These are phyloP conservation scores for Scomber scombrus DNA, from an alignment of 2,113 vertebrate species.

Conservation along the genomic window DNA sequence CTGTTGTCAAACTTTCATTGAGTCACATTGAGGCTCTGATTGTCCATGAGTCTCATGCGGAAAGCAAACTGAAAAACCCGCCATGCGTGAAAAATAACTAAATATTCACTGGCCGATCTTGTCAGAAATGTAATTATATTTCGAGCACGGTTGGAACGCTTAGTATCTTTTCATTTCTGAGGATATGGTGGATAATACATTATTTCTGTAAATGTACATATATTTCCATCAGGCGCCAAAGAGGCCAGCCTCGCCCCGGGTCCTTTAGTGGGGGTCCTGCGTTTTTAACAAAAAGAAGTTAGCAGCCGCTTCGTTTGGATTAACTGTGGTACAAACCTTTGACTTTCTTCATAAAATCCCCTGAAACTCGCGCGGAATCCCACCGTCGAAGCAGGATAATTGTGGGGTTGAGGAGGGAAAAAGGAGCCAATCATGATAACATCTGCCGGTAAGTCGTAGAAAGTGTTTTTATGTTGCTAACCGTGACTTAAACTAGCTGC, in stretches of 20 bases:
- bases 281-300: conserved; percentile 66
- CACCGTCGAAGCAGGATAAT: not conserved
- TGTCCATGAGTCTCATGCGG: too few relatives aligned
- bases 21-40: too few relatives aligned
- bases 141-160: too few relatives aligned
- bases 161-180: too few relatives aligned
- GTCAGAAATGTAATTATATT: too few relatives aligned
- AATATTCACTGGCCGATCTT: too few relatives aligned
- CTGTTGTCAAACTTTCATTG: too few relatives aligned
- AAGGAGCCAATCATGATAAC: conserved; percentile 82
- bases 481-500: conserved; percentile 38
- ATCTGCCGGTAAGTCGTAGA: conserved; percentile 82
- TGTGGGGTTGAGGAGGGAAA: conserved; percentile 38
- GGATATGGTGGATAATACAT: too few relatives aligned
- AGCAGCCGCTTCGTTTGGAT: conserved; percentile 31
- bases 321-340: not conserved
- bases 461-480: conserved; percentile 49
- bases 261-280: conserved; percentile 54
- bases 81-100: too few relatives aligned
- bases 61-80: too few relatives aligned
- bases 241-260: conserved; percentile 20
- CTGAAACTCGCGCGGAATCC: not conserved
- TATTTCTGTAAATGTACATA: too few relatives aligned
- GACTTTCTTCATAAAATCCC: not conserved
- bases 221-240: conserved; percentile 39